Evolutionary conservation across 2,797 vertebrate genomes (phyloP).

Genomic region (Allochrocebus solatus): DNA sequence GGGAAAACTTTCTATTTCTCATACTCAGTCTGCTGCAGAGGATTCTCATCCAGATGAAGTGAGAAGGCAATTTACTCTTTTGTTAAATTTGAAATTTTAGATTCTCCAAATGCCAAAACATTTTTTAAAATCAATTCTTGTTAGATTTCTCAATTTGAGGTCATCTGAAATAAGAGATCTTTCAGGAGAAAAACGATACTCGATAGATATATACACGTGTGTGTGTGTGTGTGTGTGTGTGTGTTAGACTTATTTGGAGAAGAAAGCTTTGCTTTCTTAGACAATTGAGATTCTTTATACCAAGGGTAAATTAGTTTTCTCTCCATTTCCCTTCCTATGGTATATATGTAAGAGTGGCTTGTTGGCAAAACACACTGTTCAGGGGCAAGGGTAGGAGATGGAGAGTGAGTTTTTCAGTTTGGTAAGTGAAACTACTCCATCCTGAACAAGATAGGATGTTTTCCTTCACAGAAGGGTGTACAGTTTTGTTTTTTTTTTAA

Average conservation of each 20-base stretch:
- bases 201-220: neutral
- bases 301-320: neutral
- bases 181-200: neutral
- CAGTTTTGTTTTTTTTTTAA: neutral
- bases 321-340: neutral
- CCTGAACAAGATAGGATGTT: neutral
- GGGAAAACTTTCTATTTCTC: neutral
- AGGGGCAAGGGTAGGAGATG: neutral
- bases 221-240: neutral
- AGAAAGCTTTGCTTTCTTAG: neutral
- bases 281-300: neutral
- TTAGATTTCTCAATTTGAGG: neutral
- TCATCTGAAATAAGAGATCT: conserved; percentile 1
- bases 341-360: neutral
- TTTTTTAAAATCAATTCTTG: neutral
- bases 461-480: neutral
- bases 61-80: neutral
- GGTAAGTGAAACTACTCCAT: neutral
- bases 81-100: conserved; percentile 13
- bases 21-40: neutral
- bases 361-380: neutral
- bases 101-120: neutral
- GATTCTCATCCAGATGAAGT: neutral
- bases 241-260: neutral
- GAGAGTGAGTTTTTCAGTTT: neutral